A percentile compares a stretch with the other conserved stretches of the same genome.
Conservation (phyloP, 2,113 vertebrate species). For the Axis porcinus region DNA sequence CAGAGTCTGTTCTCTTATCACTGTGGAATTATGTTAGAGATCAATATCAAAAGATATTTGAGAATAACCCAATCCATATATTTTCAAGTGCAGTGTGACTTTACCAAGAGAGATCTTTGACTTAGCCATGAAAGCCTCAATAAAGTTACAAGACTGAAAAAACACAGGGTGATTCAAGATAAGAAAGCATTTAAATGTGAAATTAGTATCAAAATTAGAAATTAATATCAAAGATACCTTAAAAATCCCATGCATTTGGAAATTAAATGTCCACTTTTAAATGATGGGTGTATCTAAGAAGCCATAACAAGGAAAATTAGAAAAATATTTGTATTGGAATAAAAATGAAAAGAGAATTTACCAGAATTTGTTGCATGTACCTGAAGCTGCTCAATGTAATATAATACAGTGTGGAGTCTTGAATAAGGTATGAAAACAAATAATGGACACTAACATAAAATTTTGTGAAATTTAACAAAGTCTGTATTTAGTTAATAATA, state of each 20-base stretch:
- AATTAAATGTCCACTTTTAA: neutral
- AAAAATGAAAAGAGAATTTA: neutral
- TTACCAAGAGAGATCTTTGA: neutral
- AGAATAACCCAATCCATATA: neutral
- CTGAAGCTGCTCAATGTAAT: neutral
- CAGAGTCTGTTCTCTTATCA: neutral
- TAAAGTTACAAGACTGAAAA: neutral
- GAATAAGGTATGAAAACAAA: neutral
- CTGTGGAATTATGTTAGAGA: neutral
- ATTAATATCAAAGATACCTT: neutral
- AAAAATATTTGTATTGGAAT: neutral
- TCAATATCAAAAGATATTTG: neutral
- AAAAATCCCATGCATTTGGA: neutral
- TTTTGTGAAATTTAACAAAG: neutral
- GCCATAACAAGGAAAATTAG: neutral
- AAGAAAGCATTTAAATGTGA: neutral
- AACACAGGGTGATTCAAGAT: neutral
- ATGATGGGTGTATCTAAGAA: neutral
- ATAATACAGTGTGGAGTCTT: neutral
- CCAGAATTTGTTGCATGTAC: neutral
- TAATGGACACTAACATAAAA: neutral
- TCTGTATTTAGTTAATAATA: neutral
- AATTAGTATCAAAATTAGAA: neutral
- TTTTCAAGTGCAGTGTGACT: neutral
- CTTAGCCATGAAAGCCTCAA: neutral